A percentile compares a stretch with the other conserved stretches of the same genome.
These are phyloP conservation scores for Amblyopsis rosae DNA, from an alignment of 2,113 vertebrate species.

Conservation along the genomic window DNA sequence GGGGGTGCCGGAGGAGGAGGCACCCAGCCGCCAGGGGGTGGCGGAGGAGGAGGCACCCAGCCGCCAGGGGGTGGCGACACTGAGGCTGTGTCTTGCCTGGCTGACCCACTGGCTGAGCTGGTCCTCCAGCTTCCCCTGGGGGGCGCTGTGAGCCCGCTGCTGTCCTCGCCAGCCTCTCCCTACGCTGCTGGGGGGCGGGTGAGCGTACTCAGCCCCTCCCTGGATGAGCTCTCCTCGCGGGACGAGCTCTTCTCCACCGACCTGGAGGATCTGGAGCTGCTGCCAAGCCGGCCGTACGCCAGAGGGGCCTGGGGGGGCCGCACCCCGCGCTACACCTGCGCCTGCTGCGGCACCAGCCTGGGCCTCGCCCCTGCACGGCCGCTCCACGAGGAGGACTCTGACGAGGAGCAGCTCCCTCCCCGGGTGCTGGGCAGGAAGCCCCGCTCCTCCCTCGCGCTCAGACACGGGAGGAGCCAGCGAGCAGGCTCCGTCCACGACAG, in stretches of 20 bases:
- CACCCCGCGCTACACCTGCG: constrained; percentile 53
- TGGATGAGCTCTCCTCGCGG: constrained; percentile 78
- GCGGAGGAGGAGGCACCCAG: not conserved
- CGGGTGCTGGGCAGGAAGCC: constrained; percentile 57
- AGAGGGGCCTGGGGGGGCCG: constrained; percentile 45
- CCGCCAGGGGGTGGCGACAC: too few species aligned
- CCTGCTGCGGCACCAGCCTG: constrained; percentile 70
- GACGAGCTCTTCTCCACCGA: constrained; percentile 80
- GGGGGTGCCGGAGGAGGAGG: not conserved
- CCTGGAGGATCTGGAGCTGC: constrained; percentile 71
- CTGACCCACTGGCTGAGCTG: not conserved
- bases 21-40: not conserved
- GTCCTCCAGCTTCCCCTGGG: constrained; percentile 71
- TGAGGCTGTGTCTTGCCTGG: too few species aligned
- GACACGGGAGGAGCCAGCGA: constrained; percentile 43
- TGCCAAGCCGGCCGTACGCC: constrained; percentile 51
- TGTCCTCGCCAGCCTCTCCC: constrained; percentile 39
- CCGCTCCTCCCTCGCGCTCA: constrained; percentile 10
- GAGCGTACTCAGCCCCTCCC: constrained; percentile 77
- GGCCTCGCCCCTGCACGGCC: not conserved
- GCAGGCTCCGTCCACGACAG: constrained; percentile 28
- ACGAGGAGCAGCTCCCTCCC: constrained; percentile 60
- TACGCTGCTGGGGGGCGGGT: constrained; percentile 64
- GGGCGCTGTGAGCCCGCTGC: constrained; percentile 27
- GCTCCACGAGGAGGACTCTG: constrained; percentile 53